phyloP scores from a whole-genome alignment of 2,797 vertebrate genomes.

The Amazonetta brasiliensis region DNA sequence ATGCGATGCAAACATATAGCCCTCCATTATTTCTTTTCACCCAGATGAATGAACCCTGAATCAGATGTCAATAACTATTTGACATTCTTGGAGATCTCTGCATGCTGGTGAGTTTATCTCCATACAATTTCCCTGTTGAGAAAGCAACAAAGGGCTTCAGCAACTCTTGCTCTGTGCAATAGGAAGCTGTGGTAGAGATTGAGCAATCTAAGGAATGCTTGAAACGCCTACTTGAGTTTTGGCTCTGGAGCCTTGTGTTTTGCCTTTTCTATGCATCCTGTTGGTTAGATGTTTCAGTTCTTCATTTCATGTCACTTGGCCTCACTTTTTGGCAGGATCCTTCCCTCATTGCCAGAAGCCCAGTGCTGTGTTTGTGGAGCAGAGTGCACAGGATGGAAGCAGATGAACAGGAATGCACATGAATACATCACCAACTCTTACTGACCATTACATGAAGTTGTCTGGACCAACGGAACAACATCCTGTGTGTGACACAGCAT shows the following conservation, averaged over 20 bases:
- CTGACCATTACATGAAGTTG: neutral
- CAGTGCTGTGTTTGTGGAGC: neutral
- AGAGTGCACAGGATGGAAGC: neutral
- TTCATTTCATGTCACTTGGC: neutral
- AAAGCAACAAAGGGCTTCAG: slow-evolving; percentile 18
- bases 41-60: slow-evolving; percentile 59
- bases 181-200: slow-evolving; percentile 40
- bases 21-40: slow-evolving; percentile 17
- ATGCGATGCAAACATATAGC: neutral
- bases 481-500: rapidly evolving
- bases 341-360: neutral
- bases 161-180: neutral
- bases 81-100: slow-evolving; percentile 51
- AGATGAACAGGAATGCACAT: neutral
- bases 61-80: slow-evolving; percentile 39
- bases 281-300: neutral
- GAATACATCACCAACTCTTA: neutral
- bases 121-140: slow-evolving; percentile 36
- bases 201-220: slow-evolving; percentile 57
- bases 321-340: neutral
- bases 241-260: neutral
- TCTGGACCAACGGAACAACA: neutral
- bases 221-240: slow-evolving; percentile 40
- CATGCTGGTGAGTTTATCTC: slow-evolving; percentile 38
- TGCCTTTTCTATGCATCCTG: neutral